A percentile compares a stretch with the other conserved stretches of the same genome.
phyloP scores from a whole-genome alignment of 92 coral and sea anemone genomes.

The Pocillopora meandrina region DNA sequence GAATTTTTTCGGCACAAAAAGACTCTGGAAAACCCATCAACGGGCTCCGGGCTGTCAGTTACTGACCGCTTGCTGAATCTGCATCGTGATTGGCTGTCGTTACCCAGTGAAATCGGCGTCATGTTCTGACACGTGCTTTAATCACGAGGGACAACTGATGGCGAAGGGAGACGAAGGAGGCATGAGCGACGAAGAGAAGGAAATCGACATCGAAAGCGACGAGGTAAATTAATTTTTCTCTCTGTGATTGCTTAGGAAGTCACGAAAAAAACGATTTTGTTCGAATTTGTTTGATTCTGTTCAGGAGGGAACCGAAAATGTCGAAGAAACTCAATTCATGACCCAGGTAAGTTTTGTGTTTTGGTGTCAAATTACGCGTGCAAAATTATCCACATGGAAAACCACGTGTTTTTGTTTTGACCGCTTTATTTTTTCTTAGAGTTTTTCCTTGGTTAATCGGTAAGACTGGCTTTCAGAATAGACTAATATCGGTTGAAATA shows the following conservation, averaged over 20 bases:
- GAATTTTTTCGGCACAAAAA: neutral
- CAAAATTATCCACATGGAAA: slow-evolving; percentile 91
- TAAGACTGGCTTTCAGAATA: neutral
- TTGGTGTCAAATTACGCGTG: slow-evolving; percentile 93
- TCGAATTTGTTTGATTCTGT: slow-evolving; percentile 48
- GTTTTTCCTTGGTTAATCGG: slow-evolving; percentile 10
- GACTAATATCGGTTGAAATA: neutral
- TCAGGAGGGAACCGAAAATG: slow-evolving; percentile 72
- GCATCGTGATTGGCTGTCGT: slow-evolving; percentile 40
- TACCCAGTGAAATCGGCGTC: slow-evolving; percentile 42
- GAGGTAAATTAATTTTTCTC: slow-evolving; percentile 70
- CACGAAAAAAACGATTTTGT: slow-evolving; percentile 38
- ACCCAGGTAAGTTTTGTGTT: slow-evolving; percentile 84
- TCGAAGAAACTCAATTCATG: slow-evolving; percentile 68
- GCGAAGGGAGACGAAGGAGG: slow-evolving; percentile 61
- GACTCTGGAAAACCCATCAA: neutral
- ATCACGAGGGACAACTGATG: slow-evolving; percentile 83
- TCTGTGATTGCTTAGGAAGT: slow-evolving; percentile 34
- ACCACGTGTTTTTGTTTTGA: slow-evolving; percentile 91
- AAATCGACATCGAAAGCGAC: slow-evolving; percentile 97
- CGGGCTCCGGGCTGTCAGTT: slow-evolving; percentile 23
- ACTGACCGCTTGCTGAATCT: slow-evolving; percentile 8
- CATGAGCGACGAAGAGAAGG: slow-evolving; percentile 98
- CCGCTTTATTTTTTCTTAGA: slow-evolving; percentile 37
- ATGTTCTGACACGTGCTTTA: slow-evolving; percentile 81